These are phyloP conservation scores for Apostichopus californicus DNA, from an alignment of 35 echinoderm and acorn worm species.

Conservation along the genomic window DNA sequence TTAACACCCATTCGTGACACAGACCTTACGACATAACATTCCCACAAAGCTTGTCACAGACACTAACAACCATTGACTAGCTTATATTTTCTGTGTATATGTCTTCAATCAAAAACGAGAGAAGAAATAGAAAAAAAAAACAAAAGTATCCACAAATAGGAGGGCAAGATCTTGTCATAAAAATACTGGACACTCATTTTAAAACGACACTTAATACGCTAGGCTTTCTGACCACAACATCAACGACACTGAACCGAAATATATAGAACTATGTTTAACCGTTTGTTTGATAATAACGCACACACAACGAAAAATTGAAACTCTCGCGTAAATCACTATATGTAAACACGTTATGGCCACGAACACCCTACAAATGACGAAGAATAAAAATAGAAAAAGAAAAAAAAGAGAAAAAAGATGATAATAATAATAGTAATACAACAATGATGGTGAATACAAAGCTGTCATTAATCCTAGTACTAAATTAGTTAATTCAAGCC, in stretches of 20 bases:
- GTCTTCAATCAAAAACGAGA: not conserved
- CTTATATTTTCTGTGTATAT: not conserved
- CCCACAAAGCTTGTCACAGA: too few species aligned
- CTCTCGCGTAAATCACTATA: not conserved
- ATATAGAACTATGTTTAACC: not conserved
- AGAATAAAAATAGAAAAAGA: not conserved
- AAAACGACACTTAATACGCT: not conserved
- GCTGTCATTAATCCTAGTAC: not conserved
- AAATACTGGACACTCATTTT: not conserved
- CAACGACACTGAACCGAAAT: not conserved
- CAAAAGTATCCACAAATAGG: not conserved
- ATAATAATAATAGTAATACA: not conserved
- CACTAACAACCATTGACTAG: not conserved
- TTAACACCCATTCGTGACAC: too few species aligned
- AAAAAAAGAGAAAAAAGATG: not conserved
- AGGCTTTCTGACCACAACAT: not conserved
- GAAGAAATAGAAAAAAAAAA: not conserved
- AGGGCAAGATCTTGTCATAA: slow-evolving; percentile 27
- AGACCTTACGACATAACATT: too few species aligned
- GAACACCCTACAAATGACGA: not conserved
- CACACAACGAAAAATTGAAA: not conserved
- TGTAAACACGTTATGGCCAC: not conserved
- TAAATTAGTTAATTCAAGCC: not conserved
- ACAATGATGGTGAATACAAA: not conserved
- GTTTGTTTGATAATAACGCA: not conserved